Evolutionary conservation across 1,140 invertebrate genomes (phyloP).

Genomic region (Drosophila subobscura): DNA sequence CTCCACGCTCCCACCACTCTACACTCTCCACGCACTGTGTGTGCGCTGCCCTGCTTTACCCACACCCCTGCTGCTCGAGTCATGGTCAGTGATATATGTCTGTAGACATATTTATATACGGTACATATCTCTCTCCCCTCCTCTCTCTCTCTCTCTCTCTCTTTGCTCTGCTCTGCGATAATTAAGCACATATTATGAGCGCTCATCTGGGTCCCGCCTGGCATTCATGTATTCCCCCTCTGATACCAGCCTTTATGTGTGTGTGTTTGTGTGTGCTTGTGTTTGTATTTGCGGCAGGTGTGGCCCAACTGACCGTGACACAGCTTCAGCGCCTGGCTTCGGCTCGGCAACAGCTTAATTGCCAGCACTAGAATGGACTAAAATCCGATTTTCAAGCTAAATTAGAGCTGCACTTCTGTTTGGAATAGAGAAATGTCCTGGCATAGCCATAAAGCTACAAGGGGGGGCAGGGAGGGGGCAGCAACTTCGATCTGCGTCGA

Average conservation of each 20-base stretch:
- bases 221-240: slow-evolving; percentile 13
- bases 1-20: no score
- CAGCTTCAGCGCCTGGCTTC: not conserved
- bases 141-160: no score
- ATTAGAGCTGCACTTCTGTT: not conserved
- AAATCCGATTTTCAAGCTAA: slow-evolving; percentile 3
- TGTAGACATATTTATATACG: not conserved
- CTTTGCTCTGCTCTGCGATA: slow-evolving; percentile 14
- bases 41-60: no score
- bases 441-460: no score
- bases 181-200: slow-evolving; percentile 50
- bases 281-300: slow-evolving; percentile 5
- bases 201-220: slow-evolving; percentile 25
- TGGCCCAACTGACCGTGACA: slow-evolving; percentile 32
- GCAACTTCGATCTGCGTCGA: slow-evolving; percentile 14
- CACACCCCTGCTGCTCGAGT: not conserved
- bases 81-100: slow-evolving; percentile 12
- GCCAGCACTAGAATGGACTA: slow-evolving; percentile 12
- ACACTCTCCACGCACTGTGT: no score
- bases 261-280: not conserved
- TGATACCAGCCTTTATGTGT: not conserved
- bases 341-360: slow-evolving; percentile 9
- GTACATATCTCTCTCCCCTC: slow-evolving; percentile 29
- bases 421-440: no score
- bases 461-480: no score